Evolutionary conservation across 2,888 invertebrate species (phyloP).

Genomic region (Bombylius major): DNA sequence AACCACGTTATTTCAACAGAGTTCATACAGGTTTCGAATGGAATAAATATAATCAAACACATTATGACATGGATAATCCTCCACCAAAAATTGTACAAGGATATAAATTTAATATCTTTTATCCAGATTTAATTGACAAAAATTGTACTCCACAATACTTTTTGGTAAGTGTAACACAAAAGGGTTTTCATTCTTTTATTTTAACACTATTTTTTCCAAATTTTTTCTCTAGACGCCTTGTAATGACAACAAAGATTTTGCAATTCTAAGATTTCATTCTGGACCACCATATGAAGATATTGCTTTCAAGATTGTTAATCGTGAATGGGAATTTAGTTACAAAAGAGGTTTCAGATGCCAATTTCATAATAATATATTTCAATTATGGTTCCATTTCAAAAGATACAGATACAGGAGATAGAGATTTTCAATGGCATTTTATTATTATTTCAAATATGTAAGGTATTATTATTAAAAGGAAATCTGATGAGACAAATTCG

Average conservation of each 20-base stretch:
- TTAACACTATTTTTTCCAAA: neutral
- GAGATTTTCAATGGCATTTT: neutral
- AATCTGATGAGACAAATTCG: too few species aligned
- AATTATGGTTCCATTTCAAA: constrained; percentile 99
- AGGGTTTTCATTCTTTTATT: neutral
- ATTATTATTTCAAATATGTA: neutral
- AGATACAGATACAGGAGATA: constrained; percentile 85
- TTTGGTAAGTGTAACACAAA: constrained; percentile 45
- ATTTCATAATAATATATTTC: constrained; percentile 99
- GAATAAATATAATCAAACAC: constrained; percentile 99
- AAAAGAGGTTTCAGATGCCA: constrained; percentile 97
- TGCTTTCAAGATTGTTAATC: constrained; percentile 95
- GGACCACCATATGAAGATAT: constrained; percentile 99
- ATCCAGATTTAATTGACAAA: constrained; percentile 96
- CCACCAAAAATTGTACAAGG: constrained; percentile 99
- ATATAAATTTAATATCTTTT: constrained; percentile 99
- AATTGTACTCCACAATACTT: constrained; percentile 85
- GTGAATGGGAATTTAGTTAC: constrained; percentile 99
- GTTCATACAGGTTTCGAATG: constrained; percentile 97
- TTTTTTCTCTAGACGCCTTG: constrained; percentile 57
- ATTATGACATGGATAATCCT: constrained; percentile 99
- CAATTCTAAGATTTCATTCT: constrained; percentile 87
- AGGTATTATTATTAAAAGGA: neutral
- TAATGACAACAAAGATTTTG: constrained; percentile 87
- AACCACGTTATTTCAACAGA: constrained; percentile 94